phyloP scores from a whole-genome alignment of 2,113 vertebrate species.

The Mesembrinibis cayennensis region DNA sequence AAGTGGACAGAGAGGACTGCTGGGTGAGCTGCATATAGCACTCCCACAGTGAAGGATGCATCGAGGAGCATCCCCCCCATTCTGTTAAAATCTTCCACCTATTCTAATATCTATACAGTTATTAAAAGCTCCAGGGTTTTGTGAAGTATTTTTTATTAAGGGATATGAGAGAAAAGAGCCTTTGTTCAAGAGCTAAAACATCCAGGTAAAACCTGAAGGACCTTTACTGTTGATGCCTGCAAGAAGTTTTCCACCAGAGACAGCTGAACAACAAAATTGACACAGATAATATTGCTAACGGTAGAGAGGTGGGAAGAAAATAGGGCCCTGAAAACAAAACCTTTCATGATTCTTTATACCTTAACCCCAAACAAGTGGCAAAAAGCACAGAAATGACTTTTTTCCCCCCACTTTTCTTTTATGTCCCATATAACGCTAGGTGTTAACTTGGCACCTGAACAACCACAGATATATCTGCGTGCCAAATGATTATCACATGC shows the following conservation, averaged over 20 bases:
- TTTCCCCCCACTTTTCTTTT: neutral
- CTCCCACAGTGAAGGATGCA: neutral
- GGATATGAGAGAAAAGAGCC: neutral
- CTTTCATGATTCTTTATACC: neutral
- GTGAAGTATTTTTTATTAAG: conserved; percentile 27
- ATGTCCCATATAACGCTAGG: neutral
- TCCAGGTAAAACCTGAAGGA: neutral
- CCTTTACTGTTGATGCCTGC: neutral
- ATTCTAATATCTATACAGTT: neutral
- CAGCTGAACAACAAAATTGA: neutral
- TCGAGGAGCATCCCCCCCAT: rapidly evolving
- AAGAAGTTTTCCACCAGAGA: neutral
- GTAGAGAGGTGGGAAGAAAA: neutral
- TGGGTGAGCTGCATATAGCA: neutral
- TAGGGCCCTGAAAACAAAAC: neutral
- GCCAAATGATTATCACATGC: neutral
- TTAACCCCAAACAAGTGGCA: neutral
- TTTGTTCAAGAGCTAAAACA: conserved; percentile 7
- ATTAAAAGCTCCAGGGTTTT: conserved; percentile 41
- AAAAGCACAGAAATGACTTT: neutral
- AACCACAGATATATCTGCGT: neutral
- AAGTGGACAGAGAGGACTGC: neutral
- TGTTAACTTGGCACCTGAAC: neutral
- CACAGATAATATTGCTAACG: neutral
- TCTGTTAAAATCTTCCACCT: neutral